phyloP scores from a whole-genome alignment of 2,113 vertebrate genomes.

The Oceanodroma tethys region DNA sequence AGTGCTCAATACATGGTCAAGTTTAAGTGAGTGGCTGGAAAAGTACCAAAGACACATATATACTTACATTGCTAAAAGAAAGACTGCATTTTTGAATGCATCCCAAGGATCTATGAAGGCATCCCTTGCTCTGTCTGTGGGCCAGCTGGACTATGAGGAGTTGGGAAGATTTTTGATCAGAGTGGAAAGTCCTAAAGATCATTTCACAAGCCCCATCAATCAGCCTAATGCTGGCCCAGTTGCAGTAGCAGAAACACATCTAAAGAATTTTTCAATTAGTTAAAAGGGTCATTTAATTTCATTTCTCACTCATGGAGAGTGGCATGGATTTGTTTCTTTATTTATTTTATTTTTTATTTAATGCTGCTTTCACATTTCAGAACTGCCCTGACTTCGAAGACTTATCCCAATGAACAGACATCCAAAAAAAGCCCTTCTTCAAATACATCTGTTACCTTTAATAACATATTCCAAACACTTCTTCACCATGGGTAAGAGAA shows the following conservation, averaged over 20 bases:
- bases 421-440: not conserved
- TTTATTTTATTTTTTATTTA: not conserved
- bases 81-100: not conserved
- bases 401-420: not conserved
- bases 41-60: not conserved
- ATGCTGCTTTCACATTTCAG: not conserved
- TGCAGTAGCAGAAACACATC: not conserved
- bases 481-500: not conserved
- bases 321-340: not conserved
- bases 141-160: not conserved
- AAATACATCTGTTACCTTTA: not conserved
- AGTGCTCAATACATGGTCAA: not conserved
- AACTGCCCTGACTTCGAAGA: not conserved
- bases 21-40: not conserved
- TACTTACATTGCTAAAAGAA: not conserved
- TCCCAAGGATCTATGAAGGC: not conserved
- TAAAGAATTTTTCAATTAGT: not conserved
- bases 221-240: not conserved
- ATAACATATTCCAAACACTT: not conserved
- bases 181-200: not conserved
- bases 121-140: accelerated
- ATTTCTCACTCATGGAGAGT: not conserved
- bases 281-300: not conserved
- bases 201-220: not conserved
- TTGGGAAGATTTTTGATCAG: not conserved